Base-by-base conservation (phyloP, 2,113 vertebrate genomes). In the Cettia cetti region DNA sequence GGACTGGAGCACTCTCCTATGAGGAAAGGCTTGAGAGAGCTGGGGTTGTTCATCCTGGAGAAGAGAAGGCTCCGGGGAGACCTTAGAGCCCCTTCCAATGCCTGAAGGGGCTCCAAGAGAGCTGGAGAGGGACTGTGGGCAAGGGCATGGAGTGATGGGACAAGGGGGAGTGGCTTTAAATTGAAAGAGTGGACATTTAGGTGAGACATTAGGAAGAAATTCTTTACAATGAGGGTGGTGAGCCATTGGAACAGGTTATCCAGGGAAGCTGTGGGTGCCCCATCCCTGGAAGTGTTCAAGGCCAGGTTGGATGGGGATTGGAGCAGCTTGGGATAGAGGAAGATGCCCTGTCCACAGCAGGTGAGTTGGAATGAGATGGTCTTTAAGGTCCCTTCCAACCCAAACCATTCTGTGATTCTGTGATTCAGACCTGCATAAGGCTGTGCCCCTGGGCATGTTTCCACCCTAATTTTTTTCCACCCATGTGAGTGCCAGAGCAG, bases 401-500 rank as follows among this genome's bases (percentile, higher is more conserved):
- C 30, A 69, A 54, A 13, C 47, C 30, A 40, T 13, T 52, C 53
- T 30, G 15, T 28, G 57, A 26, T 70, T 47, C 57, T 42, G 50
- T 52, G 26, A 42, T 42, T 61, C 71, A 59, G 33, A 69, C 13
- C 21, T 66, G 28, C 6, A 28, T 7, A 37, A 27, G 6, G 4
- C 37, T 47, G 6, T 39, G 70, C 12, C 54, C 11, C 44, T 56
- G 10, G 12, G 18, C 6, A 2, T 11, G 5, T 56, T 93, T 78
- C 56, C 35, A 86, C 31, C 11, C 8, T 14, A 4, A 5, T 0
- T 12, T 22, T 28, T 76, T 68, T 85, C 26, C 45, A 28, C 37
- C 64, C 2, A 0, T n/a, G 39, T 33, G 37, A 50, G n/a, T 23
- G 11, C 0, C 0, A 54, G 82, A 63, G 78, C 0, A 11, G 31